phyloP scores from a whole-genome alignment of 2,797 vertebrate species.

The Anas georgica region DNA sequence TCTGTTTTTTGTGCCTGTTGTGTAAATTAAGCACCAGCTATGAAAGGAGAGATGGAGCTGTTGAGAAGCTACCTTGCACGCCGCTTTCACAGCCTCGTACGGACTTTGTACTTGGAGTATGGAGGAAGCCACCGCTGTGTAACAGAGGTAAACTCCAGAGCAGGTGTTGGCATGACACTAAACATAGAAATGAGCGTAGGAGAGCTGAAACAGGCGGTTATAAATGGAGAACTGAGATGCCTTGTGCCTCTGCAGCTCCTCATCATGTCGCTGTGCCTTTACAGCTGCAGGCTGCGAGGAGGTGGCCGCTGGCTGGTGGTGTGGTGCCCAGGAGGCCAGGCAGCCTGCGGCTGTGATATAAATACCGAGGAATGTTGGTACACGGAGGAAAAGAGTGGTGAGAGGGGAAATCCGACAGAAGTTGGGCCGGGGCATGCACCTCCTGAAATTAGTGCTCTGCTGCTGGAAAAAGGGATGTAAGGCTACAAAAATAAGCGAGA shows the following conservation, averaged over 20 bases:
- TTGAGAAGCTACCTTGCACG: neutral
- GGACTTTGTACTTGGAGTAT: neutral
- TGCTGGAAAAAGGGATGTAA: neutral
- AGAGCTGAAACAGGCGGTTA: neutral
- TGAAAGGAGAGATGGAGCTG: rapidly evolving
- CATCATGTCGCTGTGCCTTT: neutral
- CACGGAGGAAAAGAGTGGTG: neutral
- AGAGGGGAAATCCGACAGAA: slow-evolving; percentile 26
- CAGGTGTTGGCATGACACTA: slow-evolving; percentile 39
- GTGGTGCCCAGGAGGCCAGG: neutral
- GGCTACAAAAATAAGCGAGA: slow-evolving; percentile 7
- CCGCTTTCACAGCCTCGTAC: neutral
- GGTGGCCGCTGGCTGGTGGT: slow-evolving; percentile 8
- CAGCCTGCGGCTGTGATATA: neutral
- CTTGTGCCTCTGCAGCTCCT: slow-evolving; percentile 1
- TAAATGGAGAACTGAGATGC: neutral
- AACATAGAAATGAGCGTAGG: slow-evolving; percentile 24
- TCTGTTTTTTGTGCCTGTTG: neutral
- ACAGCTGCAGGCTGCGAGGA: neutral
- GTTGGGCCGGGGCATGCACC: neutral
- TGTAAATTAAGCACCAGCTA: neutral
- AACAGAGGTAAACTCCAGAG: neutral
- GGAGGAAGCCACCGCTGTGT: neutral
- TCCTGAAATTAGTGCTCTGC: neutral
- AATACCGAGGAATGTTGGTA: neutral